Evolutionary conservation across 2,113 vertebrate species (phyloP).

Genomic region (Bufo gargarizans): DNA sequence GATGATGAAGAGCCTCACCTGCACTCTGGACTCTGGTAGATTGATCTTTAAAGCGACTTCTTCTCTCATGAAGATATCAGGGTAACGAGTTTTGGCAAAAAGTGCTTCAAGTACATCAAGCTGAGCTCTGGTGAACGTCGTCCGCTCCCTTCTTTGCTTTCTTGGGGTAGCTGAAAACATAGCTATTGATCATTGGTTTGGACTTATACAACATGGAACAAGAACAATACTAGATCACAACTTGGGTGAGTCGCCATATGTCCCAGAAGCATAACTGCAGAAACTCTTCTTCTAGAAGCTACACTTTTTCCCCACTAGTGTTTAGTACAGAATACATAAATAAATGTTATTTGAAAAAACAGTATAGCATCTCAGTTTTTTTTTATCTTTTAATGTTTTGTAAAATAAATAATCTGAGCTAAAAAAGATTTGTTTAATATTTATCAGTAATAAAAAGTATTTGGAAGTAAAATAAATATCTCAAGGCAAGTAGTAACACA

Average conservation of each 20-base stretch:
- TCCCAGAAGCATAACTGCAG: not conserved
- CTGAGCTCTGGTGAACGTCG: constrained; percentile 95
- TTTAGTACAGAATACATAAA: not conserved
- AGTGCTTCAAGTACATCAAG: constrained; percentile 93
- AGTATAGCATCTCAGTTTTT: too few relatives aligned
- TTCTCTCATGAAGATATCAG: constrained; percentile 98
- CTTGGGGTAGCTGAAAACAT: constrained; percentile 82
- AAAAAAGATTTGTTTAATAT: too few relatives aligned
- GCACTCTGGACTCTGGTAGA: constrained; percentile 91
- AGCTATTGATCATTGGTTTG: constrained; percentile 48
- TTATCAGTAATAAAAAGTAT: too few relatives aligned
- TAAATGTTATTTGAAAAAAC: not conserved
- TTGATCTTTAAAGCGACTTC: constrained; percentile 98
- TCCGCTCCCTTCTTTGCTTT: constrained; percentile 94
- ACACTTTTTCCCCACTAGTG: not conserved
- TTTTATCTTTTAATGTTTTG: too few relatives aligned
- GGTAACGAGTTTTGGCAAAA: constrained; percentile 95
- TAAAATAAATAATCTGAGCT: too few relatives aligned
- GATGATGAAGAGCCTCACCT: constrained; percentile 73
- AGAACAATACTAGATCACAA: not conserved
- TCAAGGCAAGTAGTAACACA: too few relatives aligned
- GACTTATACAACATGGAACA: not conserved
- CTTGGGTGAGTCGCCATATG: not conserved
- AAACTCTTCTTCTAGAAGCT: not conserved
- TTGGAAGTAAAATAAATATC: too few relatives aligned